Base-by-base conservation (phyloP, 1,140 invertebrate genomes). In the Drosophila sp. region DNA sequence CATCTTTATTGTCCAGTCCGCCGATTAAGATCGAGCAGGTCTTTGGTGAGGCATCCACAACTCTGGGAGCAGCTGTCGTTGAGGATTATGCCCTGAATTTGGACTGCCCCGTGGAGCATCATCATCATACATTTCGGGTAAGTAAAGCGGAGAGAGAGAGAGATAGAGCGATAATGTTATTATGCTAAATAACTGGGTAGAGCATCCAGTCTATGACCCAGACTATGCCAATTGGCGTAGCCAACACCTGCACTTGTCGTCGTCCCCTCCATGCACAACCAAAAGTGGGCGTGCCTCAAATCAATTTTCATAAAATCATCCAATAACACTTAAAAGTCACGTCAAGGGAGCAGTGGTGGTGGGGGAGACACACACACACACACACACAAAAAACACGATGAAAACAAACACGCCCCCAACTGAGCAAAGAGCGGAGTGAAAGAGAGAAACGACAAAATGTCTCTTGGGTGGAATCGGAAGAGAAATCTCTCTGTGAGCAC, bases 301-400 rank as follows among this genome's bases (percentile, higher is more conserved):
- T 87, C 82, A 86, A 86, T 86, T 86, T 86, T 74, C 83, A 87
- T 86, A 70, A 86, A 86, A 86, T 87, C 82, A 87, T 82, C 83
- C 83, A 86, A 87, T 83, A 87, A 86, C 76, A 87, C 83, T 83
- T 87, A 87, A 86, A 82, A 68, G 56, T 61, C 70, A 64, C 41
- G 56, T 29, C 11, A 50, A 50, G 44, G 23, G 23, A 10, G 23
- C 3, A 0, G 10, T 38, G 35, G 56, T 11, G 40, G 40, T 40
- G 57, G 61, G 40, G 64, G 57, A 73, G 60, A 69, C 62, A 64
- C 35, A 41, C 56, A 25, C 11, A 55, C 64, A 62, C 17, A 17
- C 17, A 17, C 17, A 17, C 17, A 17, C 17, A 71, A 72, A 57
- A 79, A 79, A 86, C 82, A 79, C 79, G 58, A 79, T 65, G 83